Percentiles rank a stretch among this genome's conserved stretches.
Evolutionary conservation across 2,797 vertebrate genomes (phyloP).

Genomic region (Sylvia borin): DNA sequence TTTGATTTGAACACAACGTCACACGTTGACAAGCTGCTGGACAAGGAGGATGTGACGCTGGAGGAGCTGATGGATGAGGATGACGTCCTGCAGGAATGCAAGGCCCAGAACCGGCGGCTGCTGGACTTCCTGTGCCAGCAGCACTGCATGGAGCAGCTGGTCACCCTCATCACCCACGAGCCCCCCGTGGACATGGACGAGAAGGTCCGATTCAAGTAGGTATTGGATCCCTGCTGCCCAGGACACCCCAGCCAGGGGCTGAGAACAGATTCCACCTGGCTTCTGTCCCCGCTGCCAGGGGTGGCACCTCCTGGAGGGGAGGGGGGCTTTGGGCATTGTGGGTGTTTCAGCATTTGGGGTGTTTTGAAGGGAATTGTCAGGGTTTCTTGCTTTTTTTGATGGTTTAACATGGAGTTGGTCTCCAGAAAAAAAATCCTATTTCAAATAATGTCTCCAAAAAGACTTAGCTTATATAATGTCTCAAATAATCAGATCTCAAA

Average conservation of each 20-base stretch:
- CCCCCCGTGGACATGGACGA: slow-evolving; percentile 92
- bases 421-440: not conserved
- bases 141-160: slow-evolving; percentile 93
- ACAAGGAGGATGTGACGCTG: slow-evolving; percentile 93
- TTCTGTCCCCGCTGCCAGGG: fast-evolving
- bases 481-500: not conserved
- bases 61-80: slow-evolving; percentile 96
- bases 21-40: slow-evolving; percentile 97
- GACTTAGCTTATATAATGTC: not conserved
- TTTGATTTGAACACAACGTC: slow-evolving; percentile 96
- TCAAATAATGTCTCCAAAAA: not conserved
- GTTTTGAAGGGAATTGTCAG: no score
- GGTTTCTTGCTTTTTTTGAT: not conserved
- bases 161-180: slow-evolving; percentile 91
- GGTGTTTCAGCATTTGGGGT: fast-evolving
- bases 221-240: not conserved
- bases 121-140: slow-evolving; percentile 94
- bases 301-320: fast-evolving
- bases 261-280: fast-evolving
- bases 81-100: slow-evolving; percentile 96
- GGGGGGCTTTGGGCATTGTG: not conserved
- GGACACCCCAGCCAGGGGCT: not conserved
- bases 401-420: not conserved
- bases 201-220: slow-evolving; percentile 97
- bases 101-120: slow-evolving; percentile 94